A percentile compares a stretch with the other conserved stretches of the same genome.
Conservation (phyloP, 2,113 vertebrate genomes). For the Sialia sialis region DNA sequence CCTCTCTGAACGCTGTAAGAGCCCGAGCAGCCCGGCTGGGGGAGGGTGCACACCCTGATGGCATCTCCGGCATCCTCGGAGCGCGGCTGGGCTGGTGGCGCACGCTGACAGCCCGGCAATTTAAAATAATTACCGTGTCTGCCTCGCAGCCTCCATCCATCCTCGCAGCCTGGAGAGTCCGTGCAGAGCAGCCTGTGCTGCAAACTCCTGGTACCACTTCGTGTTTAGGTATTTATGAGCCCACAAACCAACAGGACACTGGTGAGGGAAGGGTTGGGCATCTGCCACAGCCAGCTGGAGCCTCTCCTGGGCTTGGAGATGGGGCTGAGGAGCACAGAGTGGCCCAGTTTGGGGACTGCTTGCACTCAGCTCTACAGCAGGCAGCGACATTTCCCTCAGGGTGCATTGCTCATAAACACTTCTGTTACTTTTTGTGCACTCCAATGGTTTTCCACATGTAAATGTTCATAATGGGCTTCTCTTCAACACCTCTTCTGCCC, state of each 20-base stretch:
- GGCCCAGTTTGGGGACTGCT: background rate
- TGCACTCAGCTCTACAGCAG: background rate
- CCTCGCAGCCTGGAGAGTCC: background rate
- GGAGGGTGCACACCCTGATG: background rate
- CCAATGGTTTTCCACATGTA: background rate
- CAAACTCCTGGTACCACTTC: rapidly evolving
- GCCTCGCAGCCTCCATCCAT: background rate
- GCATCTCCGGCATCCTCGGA: background rate
- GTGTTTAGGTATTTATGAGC: background rate
- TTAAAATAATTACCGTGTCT: background rate
- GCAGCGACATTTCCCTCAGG: rapidly evolving
- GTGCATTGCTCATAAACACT: background rate
- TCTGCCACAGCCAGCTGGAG: background rate
- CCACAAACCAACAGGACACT: background rate
- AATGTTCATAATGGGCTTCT: background rate
- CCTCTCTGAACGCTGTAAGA: background rate
- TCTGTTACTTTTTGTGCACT: background rate
- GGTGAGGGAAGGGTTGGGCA: background rate
- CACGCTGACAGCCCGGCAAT: background rate
- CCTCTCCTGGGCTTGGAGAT: background rate
- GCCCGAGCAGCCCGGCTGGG: background rate
- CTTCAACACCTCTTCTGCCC: background rate
- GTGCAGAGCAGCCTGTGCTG: background rate
- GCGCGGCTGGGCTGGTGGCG: background rate
- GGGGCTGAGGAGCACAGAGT: background rate